These are phyloP conservation scores for Anadara kagoshimensis DNA, from an alignment of 1,140 invertebrate genomes.

Conservation along the genomic window DNA sequence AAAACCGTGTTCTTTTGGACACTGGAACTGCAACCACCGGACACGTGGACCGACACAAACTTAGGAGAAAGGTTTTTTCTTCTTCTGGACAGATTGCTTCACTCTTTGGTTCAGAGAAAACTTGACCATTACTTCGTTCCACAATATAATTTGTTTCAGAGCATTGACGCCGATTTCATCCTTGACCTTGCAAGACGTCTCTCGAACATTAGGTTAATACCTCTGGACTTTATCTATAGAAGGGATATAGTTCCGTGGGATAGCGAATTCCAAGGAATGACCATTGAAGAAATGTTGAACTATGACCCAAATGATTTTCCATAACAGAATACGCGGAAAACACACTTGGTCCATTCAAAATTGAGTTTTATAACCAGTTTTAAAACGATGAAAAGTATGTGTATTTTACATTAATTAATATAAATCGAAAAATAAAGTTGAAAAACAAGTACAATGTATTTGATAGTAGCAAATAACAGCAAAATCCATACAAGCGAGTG, in stretches of 20 bases:
- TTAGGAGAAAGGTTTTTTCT: neutral
- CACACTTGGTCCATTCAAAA: too few relatives aligned
- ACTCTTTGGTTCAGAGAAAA: neutral
- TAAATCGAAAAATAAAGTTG: too few relatives aligned
- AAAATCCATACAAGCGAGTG: too few relatives aligned
- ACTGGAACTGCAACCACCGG: neutral
- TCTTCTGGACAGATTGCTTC: constrained; percentile 5
- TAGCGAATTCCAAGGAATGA: constrained; percentile 2
- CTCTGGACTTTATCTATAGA: constrained; percentile 7
- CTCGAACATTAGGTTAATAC: neutral
- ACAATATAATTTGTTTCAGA: neutral
- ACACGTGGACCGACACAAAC: constrained; percentile 14
- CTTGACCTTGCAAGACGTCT: neutral
- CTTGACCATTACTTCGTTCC: constrained; percentile 12
- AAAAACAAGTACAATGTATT: too few relatives aligned
- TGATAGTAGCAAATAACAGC: too few relatives aligned
- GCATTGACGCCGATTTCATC: neutral
- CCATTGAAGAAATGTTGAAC: constrained; percentile 17
- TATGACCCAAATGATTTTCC: too few relatives aligned
- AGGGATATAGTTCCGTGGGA: neutral
- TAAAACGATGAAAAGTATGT: too few relatives aligned
- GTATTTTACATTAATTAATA: too few relatives aligned
- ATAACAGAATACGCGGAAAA: too few relatives aligned
- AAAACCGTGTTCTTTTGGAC: constrained; percentile 11
- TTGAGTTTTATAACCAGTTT: too few relatives aligned